Base-by-base conservation (phyloP, 2,113 vertebrate genomes). In the Spheniscus mendiculus region DNA sequence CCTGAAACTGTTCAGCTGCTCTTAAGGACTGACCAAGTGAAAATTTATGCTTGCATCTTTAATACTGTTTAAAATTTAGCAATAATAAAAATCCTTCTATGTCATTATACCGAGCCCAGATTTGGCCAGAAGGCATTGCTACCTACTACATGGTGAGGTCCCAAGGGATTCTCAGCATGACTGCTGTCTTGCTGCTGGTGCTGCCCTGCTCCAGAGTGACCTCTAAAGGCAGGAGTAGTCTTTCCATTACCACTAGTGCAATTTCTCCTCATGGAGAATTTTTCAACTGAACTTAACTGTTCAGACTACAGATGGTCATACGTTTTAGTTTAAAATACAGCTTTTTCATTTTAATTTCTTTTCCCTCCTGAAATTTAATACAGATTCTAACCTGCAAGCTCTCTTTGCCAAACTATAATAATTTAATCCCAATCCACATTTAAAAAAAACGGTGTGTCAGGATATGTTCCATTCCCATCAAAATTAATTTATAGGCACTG, bases 341-440 rank as follows among this genome's bases (percentile, higher is more conserved):
- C 84, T n/a, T 80, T 65, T 96, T 55, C 49, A 56, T 83, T 95
- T 95, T 77, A 97, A 86, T 71, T 90, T 67, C 69, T 34, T 83
- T 67, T 97, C 83, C 82, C 70, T 56, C 20, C 83, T 95, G 70
- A 47, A 92, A 88, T 87, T 66, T 50, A 67, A 92, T 84, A 55
- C 4, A 95, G 94, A 91, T 95, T 93, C 72, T 83, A 97, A 96
- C 84, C 87, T 79, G 91, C 50, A 91, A 67, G 44, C 67, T 67
- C 44, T 71, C 56, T 95, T 96, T 94, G 80, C 59, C 91, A 96
- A 91, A 94, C 47, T 38, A 36, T 77, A 96, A 96, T 91, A 93
- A 95, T 77, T 69, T 65, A 96, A 96, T 90, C 88, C 49, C 71
- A 89, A 89, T 96, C 89, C 95, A 90, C 52, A 69, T 55, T 93